A percentile compares a stretch with the other conserved stretches of the same genome.
Conservation (phyloP, 2,797 vertebrate genomes). For the Botia kubotai region DNA sequence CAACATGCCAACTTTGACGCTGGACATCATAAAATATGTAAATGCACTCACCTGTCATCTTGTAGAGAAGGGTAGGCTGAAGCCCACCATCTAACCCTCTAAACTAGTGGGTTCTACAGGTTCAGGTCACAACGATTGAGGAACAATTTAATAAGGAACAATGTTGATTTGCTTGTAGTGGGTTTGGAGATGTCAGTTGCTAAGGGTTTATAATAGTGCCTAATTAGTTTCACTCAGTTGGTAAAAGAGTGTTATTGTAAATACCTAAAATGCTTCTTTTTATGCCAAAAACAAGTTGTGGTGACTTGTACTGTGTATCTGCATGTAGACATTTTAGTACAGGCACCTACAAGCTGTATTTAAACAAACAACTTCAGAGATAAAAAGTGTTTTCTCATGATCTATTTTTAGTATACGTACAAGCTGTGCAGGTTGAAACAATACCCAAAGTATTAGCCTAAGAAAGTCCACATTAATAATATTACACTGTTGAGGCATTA, state of each 20-base stretch:
- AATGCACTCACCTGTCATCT: conserved; percentile 23
- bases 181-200: not conserved
- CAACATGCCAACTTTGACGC: conserved; percentile 24
- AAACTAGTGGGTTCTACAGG: not conserved
- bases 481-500: not conserved
- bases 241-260: not conserved
- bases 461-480: not conserved
- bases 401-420: not conserved
- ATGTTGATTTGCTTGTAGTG: not conserved
- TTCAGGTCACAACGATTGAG: not conserved
- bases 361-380: not conserved
- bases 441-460: not conserved
- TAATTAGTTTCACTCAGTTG: not conserved
- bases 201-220: not conserved
- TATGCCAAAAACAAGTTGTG: not conserved
- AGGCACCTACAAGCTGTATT: not conserved
- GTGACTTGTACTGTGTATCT: not conserved
- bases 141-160: not conserved
- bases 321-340: not conserved
- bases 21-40: conserved; percentile 44
- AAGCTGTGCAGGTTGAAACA: not conserved
- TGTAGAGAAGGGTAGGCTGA: not conserved
- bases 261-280: not conserved
- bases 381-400: not conserved
- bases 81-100: not conserved